phyloP scores from a whole-genome alignment of 1,140 invertebrate genomes.

The Uloborus diversus region DNA sequence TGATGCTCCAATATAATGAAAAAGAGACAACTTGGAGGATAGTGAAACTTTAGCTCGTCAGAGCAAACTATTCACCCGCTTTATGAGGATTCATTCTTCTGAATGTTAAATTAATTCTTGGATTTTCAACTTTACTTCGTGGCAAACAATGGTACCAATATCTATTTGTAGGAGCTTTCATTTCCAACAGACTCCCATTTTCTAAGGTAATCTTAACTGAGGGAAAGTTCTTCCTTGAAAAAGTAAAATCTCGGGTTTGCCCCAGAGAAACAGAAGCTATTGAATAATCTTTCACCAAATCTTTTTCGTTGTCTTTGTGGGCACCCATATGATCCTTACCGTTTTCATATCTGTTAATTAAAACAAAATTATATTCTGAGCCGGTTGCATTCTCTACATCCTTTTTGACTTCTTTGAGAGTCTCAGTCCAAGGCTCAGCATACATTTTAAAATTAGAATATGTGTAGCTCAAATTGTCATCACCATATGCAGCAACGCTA shows the following conservation, averaged over 20 bases:
- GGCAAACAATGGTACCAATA: conserved; percentile 79
- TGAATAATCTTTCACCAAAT: conserved; percentile 71
- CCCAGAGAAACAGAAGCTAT: conserved; percentile 78
- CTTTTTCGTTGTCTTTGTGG: conserved; percentile 77
- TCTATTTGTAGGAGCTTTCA: conserved; percentile 78
- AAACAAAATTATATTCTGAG: conserved; percentile 75
- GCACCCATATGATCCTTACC: conserved; percentile 77
- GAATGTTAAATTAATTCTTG: conserved; percentile 78
- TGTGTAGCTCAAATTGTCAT: conserved; percentile 72
- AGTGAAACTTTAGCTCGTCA: no score
- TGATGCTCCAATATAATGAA: no score
- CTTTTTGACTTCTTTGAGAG: conserved; percentile 67
- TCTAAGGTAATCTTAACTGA: conserved; percentile 67
- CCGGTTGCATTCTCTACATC: conserved; percentile 69
- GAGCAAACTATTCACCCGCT: no score
- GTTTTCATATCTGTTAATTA: conserved; percentile 77
- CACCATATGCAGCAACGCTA: conserved; percentile 74
- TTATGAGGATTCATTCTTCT: conserved; percentile 64
- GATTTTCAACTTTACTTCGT: conserved; percentile 69
- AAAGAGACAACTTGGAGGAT: no score
- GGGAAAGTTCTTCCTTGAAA: conserved; percentile 66
- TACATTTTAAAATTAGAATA: conserved; percentile 74
- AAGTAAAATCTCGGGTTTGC: conserved; percentile 73
- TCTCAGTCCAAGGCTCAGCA: conserved; percentile 72
- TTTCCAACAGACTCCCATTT: conserved; percentile 75